Conservation (phyloP, 2,888 invertebrate species). For the Quadroppia sp. region DNA sequence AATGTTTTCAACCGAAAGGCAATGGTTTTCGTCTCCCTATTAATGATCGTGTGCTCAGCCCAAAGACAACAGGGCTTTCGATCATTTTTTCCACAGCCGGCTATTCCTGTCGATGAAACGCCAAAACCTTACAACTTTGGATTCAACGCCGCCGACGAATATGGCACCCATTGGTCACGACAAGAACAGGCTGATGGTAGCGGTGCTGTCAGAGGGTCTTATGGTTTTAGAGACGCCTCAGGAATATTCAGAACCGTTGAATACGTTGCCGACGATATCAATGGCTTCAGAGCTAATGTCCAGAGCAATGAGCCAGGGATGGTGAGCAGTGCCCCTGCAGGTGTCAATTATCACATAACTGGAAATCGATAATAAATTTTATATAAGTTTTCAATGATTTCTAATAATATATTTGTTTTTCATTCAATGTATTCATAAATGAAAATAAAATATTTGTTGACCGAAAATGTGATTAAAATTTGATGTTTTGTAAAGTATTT, state of each 20-base stretch:
- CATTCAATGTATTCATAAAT: not conserved
- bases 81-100: not conserved
- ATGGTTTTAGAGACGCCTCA: conserved; percentile 45
- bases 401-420: not conserved
- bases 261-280: conserved; percentile 46
- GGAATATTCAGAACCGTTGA: conserved; percentile 46
- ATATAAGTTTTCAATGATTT: not conserved
- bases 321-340: conserved; percentile 35
- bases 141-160: conserved; percentile 45
- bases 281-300: conserved; percentile 47
- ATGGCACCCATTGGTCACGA: conserved; percentile 42
- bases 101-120: conserved; percentile 36
- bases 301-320: conserved; percentile 43
- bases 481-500: too few relatives aligned
- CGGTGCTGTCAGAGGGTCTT: conserved; percentile 45
- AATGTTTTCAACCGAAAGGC: not conserved
- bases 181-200: conserved; percentile 45
- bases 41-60: not conserved
- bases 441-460: too few relatives aligned
- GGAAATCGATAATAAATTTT: not conserved
- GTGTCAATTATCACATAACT: conserved; percentile 10
- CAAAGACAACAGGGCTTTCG: not conserved
- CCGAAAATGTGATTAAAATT: too few relatives aligned
- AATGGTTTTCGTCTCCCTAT: not conserved
- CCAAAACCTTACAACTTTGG: conserved; percentile 46